A percentile compares a stretch with the other conserved stretches of the same genome.
Evolutionary conservation across 2,113 vertebrate genomes (phyloP).

Genomic region (Lichenostomus cassidix): DNA sequence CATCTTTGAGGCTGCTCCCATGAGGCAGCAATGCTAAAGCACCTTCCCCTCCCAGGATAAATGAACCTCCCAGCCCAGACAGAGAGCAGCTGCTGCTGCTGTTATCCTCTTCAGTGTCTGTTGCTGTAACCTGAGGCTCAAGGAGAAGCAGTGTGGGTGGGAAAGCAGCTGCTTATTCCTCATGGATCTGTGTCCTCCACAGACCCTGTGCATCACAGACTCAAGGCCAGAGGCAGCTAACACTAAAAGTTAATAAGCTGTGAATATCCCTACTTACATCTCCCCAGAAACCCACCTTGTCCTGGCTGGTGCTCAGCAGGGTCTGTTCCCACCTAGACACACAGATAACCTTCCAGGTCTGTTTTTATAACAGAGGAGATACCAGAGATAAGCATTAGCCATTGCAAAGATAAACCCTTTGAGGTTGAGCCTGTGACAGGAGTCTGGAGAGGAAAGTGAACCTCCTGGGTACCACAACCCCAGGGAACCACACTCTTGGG

Average conservation of each 20-base stretch:
- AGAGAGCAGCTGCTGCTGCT: background rate
- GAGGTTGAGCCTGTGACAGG: background rate
- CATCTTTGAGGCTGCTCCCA: background rate
- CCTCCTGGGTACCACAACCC: background rate
- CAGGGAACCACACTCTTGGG: background rate
- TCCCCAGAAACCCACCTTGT: background rate
- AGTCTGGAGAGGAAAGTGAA: background rate
- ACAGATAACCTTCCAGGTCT: background rate
- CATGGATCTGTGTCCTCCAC: rapidly evolving
- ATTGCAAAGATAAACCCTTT: background rate
- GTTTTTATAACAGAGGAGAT: background rate
- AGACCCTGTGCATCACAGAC: rapidly evolving
- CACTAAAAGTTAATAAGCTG: background rate
- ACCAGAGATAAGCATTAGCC: background rate
- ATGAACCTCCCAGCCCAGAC: background rate
- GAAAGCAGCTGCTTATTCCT: background rate
- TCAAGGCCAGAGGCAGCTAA: background rate
- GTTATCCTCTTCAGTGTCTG: background rate
- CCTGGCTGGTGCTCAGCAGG: background rate
- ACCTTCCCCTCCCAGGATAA: background rate
- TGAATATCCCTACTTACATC: background rate
- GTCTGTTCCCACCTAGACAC: background rate
- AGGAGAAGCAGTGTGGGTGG: background rate
- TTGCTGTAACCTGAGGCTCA: background rate
- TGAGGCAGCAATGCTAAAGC: background rate